Evolutionary conservation across 2,888 invertebrate genomes (phyloP).

Genomic region (Diachrysia chrysitis): DNA sequence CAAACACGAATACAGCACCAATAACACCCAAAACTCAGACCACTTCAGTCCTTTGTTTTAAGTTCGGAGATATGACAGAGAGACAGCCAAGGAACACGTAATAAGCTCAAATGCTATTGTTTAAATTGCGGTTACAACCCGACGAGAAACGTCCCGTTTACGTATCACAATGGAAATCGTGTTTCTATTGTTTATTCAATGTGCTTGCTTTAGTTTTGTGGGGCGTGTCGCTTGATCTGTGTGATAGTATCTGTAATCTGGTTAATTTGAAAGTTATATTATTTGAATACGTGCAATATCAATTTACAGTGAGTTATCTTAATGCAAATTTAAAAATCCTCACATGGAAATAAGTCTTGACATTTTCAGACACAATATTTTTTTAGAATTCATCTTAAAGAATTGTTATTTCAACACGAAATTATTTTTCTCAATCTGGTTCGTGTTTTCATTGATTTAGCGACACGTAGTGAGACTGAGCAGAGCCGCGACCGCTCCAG

Average conservation of each 20-base stretch:
- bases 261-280: conserved; percentile 19
- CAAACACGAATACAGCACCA: conserved; percentile 31
- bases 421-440: conserved; percentile 26
- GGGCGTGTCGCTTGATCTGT: conserved; percentile 30
- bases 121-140: conserved; percentile 64
- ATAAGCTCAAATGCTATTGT: conserved; percentile 74
- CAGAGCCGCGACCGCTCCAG: conserved; percentile 65
- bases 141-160: conserved; percentile 48
- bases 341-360: too few relatives aligned
- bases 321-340: neutral
- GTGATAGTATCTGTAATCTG: conserved; percentile 35
- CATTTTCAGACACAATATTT: too few relatives aligned
- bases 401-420: too few relatives aligned
- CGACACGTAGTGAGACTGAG: conserved; percentile 64
- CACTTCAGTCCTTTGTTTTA: conserved; percentile 56
- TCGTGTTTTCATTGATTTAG: conserved; percentile 15
- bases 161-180: conserved; percentile 52
- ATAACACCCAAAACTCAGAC: conserved; percentile 40
- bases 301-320: neutral
- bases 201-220: conserved; percentile 37
- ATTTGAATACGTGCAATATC: neutral
- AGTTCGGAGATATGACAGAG: conserved; percentile 55
- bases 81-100: conserved; percentile 61
- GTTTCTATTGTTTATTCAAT: conserved; percentile 53
- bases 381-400: too few relatives aligned